Evolutionary conservation across 2,888 invertebrate genomes (phyloP).

Genomic region (Nasonovia ribisnigri): DNA sequence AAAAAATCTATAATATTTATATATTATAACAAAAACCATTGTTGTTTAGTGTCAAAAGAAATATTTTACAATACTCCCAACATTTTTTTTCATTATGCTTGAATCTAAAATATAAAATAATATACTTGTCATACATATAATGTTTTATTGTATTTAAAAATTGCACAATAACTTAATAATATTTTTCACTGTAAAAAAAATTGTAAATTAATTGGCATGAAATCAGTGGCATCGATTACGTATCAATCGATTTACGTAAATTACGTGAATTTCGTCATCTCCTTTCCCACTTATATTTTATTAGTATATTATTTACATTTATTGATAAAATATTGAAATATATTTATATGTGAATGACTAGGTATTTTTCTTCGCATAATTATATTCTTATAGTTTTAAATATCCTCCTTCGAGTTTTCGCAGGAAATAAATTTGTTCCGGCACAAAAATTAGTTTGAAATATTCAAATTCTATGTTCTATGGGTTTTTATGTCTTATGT

Average conservation of each 20-base stretch:
- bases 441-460: neutral
- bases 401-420: neutral
- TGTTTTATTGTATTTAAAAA: neutral
- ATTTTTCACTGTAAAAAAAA: too few relatives aligned
- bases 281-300: too few relatives aligned
- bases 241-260: too few relatives aligned
- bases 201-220: too few relatives aligned
- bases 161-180: too few relatives aligned
- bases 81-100: neutral
- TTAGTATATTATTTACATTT: too few relatives aligned
- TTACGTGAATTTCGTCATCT: too few relatives aligned
- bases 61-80: neutral
- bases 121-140: too few relatives aligned
- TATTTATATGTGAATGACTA: too few relatives aligned
- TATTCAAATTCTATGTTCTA: neutral
- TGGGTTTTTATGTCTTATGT: too few relatives aligned
- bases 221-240: too few relatives aligned
- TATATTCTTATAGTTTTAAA: neutral
- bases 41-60: neutral
- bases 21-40: neutral
- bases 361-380: neutral
- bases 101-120: neutral
- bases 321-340: too few relatives aligned
- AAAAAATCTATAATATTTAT: neutral
- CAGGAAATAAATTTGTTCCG: neutral